Evolutionary conservation across 1,140 invertebrate genomes (phyloP), one percentile per base, ranked within the genome.

Genomic region (Teleogryllus occipitalis): DNA sequence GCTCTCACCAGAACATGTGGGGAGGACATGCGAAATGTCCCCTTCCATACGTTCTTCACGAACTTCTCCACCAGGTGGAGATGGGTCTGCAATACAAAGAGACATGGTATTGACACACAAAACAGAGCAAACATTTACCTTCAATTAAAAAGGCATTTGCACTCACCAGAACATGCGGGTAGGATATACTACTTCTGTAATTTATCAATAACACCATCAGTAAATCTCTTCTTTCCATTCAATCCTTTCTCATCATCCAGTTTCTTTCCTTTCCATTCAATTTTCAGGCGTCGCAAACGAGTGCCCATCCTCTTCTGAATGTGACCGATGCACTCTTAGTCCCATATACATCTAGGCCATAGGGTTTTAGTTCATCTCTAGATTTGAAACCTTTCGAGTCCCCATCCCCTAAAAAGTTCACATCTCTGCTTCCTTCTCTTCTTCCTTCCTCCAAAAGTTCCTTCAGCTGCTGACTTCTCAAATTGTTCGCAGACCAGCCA

Each of bases 151-250:
- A n/a, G n/a, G n/a, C n/a, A n/a, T n/a, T n/a, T n/a, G n/a, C n/a
- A 48, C 46, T 79, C 79, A n/a, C n/a, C n/a, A n/a, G n/a, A n/a
- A n/a, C n/a, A n/a, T n/a, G n/a, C n/a, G n/a, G n/a, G n/a, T n/a
- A n/a, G n/a, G n/a, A n/a, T n/a, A 82, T 82, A 82, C 48, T 82
- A 81, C n/a, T 78, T 79, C 47, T 82, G 80, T 14, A 82, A 15
- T n/a, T 81, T 22, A 27, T 78, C 48, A 72, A 80, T 81, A 21
- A n/a, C 49, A 72, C 47, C 39, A 77, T 82, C 81, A 73, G 80
- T 82, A 21, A 82, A 54, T 15, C 81, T 65, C 49, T 77, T 79
- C 74, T 78, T 54, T 2, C 81, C 79, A 79, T 76, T 48, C n/a
- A 82, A 39, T 12, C 15, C 47, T 76, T 81, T 79, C 8, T 54